A percentile compares a stretch with the other conserved stretches of the same genome.
These are phyloP conservation scores for Hetaerina titia DNA, from an alignment of 2,888 invertebrate species.

Conservation along the genomic window DNA sequence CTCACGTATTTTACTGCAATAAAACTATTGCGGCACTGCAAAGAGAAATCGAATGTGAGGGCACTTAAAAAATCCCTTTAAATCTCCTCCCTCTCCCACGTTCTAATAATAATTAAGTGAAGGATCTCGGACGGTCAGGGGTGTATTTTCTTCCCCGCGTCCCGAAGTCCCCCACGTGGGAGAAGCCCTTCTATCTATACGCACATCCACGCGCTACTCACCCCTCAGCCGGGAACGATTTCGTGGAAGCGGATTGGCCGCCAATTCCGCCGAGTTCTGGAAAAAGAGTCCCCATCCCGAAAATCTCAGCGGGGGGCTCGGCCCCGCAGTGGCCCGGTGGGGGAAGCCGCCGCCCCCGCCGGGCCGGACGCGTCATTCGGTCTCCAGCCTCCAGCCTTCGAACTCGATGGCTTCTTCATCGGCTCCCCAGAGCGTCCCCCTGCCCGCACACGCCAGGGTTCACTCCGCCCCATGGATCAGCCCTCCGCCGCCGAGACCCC, in stretches of 20 bases:
- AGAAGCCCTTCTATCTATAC: conserved; percentile 28
- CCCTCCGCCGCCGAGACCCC: not conserved
- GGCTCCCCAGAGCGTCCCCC: conserved; percentile 9
- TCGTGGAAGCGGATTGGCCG: not conserved
- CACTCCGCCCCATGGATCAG: not conserved
- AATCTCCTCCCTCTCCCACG: not conserved
- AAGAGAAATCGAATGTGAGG: not conserved
- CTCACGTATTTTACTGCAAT: not conserved
- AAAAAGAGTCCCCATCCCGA: not conserved
- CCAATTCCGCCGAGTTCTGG: not conserved
- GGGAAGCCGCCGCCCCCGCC: not conserved
- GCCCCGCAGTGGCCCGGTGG: not conserved
- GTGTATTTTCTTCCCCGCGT: not conserved
- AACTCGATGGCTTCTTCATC: conserved; percentile 30
- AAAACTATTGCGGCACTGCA: not conserved
- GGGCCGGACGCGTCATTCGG: not conserved
- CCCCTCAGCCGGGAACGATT: not conserved
- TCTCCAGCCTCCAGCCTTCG: conserved; percentile 17
- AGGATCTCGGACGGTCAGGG: not conserved
- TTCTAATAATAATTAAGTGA: conserved; percentile 37
- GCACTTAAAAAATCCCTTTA: conserved; percentile 48
- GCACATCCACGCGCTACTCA: not conserved
- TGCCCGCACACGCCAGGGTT: conserved; percentile 34
- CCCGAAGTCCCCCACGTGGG: conserved; percentile 33
- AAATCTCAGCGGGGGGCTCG: conserved; percentile 58